A percentile compares a stretch with the other conserved stretches of the same genome.
Evolutionary conservation across 35 echinoderm and acorn worm genomes (phyloP).

Genomic region (Diadema setosum): DNA sequence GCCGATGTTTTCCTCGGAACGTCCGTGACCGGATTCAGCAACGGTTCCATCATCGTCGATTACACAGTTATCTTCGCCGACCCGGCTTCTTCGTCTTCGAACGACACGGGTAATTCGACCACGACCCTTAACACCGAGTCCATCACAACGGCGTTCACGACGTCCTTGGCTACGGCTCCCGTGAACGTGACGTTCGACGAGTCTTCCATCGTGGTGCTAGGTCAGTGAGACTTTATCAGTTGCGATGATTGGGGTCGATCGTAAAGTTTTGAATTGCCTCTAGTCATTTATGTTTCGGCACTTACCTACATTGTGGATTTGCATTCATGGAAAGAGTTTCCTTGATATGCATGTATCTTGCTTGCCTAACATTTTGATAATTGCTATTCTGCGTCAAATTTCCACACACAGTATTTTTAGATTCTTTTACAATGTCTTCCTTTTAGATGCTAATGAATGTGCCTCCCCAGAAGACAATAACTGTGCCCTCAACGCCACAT

Average conservation of each 20-base stretch:
- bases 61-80: constrained; percentile 28
- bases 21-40: constrained; percentile 29
- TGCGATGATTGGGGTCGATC: too few species aligned
- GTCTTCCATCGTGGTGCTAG: not conserved
- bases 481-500: constrained; percentile 16
- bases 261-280: too few species aligned
- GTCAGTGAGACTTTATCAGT: too few species aligned
- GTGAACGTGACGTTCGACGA: not conserved
- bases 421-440: not conserved
- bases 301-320: too few species aligned
- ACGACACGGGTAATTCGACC: not conserved
- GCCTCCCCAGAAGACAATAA: constrained; percentile 3
- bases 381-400: too few species aligned
- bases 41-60: constrained; percentile 49
- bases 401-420: too few species aligned
- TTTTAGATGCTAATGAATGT: constrained; percentile 56
- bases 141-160: not conserved
- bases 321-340: too few species aligned
- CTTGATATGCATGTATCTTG: too few species aligned
- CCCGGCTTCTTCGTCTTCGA: too few species aligned
- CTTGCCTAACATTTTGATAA: too few species aligned
- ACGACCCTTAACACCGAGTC: not conserved
- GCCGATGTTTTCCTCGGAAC: constrained; percentile 10
- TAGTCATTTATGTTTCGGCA: too few species aligned
- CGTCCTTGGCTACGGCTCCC: not conserved